Evolutionary conservation across 2,113 vertebrate species (phyloP).

Genomic region (Cyanoramphus novaezelandiae): DNA sequence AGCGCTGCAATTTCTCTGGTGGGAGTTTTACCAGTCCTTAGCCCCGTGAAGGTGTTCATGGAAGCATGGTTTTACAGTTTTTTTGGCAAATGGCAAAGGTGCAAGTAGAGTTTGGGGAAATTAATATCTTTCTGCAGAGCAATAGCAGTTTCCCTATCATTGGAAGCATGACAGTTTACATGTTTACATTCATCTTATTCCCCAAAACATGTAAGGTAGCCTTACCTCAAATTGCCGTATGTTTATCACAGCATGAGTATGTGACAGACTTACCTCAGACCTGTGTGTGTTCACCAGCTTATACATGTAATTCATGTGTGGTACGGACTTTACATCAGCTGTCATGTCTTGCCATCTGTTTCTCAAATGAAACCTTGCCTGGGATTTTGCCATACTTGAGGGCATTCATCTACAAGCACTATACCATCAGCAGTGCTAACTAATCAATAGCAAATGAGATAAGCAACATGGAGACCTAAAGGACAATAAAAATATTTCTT

Average conservation of each 20-base stretch:
- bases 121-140: background rate
- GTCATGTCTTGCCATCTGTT: background rate
- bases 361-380: background rate
- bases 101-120: background rate
- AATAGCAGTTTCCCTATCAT: background rate
- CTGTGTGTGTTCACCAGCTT: rapidly evolving
- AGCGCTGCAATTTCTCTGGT: rapidly evolving
- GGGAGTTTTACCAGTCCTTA: background rate
- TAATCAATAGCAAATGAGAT: background rate
- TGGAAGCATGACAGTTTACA: background rate
- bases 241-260: background rate
- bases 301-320: rapidly evolving
- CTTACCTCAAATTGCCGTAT: background rate
- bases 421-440: rapidly evolving
- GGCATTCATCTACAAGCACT: background rate
- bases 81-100: background rate
- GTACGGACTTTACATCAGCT: rapidly evolving
- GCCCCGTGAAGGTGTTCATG: rapidly evolving
- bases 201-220: rapidly evolving
- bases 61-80: background rate
- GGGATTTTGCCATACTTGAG: background rate
- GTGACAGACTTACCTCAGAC: background rate
- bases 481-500: background rate
- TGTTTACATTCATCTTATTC: background rate
- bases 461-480: background rate